phyloP scores from a whole-genome alignment of 2,797 vertebrate species.

The Hozukius guyotensis region DNA sequence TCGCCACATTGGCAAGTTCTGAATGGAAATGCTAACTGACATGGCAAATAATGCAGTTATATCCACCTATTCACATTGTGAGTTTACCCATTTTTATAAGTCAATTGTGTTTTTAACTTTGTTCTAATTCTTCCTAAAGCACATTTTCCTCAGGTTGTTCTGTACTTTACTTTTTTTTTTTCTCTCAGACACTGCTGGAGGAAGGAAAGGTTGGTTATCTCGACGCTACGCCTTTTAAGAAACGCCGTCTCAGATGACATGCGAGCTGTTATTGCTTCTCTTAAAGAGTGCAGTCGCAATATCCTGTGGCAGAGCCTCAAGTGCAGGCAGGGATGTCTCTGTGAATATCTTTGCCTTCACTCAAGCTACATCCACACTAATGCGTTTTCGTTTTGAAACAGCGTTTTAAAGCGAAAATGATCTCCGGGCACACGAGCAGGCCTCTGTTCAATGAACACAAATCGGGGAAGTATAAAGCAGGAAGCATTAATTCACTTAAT shows the following conservation, averaged over 20 bases:
- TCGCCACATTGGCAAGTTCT: constrained; percentile 36
- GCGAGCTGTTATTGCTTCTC: constrained; percentile 65
- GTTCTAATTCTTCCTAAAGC: constrained; percentile 7
- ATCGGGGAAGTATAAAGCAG: no score
- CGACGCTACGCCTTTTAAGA: constrained; percentile 34
- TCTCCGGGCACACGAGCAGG: neutral
- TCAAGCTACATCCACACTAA: neutral
- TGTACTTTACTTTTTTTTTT: neutral
- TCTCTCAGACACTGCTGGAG: neutral
- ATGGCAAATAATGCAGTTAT: constrained; percentile 31
- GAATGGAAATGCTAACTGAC: constrained; percentile 40
- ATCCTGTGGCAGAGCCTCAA: constrained; percentile 58
- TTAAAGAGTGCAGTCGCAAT: constrained; percentile 55
- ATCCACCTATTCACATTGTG: constrained; percentile 2
- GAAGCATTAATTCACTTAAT: neutral
- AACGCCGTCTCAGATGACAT: constrained; percentile 55
- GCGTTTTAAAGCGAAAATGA: neutral
- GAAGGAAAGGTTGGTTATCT: constrained; percentile 41
- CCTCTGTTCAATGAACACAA: neutral
- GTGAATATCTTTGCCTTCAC: constrained; percentile 50
- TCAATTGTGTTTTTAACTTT: constrained; percentile 23
- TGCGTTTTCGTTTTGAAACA: neutral
- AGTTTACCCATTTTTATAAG: constrained; percentile 6
- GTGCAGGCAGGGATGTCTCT: constrained; percentile 38
- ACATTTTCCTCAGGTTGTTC: neutral